Evolutionary conservation across 2,888 invertebrate genomes (phyloP).

Genomic region (Cosmopolites sordidus): DNA sequence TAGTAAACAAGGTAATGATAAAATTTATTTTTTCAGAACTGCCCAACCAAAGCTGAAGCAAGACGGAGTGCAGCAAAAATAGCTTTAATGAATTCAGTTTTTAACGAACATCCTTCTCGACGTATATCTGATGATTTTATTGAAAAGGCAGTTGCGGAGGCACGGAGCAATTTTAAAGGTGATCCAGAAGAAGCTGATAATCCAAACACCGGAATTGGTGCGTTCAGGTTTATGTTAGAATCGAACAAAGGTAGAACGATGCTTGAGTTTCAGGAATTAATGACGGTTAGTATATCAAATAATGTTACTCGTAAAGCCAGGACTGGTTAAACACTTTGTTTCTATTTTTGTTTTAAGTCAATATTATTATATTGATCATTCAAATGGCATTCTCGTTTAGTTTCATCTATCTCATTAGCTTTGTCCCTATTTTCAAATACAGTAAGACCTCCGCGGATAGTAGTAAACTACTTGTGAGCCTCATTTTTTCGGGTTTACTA

Average conservation of each 20-base stretch:
- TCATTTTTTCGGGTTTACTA: too few relatives aligned
- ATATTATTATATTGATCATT: too few relatives aligned
- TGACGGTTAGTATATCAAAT: slow-evolving; percentile 50
- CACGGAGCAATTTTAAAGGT: slow-evolving; percentile 79
- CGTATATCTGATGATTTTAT: slow-evolving; percentile 92
- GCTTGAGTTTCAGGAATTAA: slow-evolving; percentile 93
- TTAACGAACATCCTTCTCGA: slow-evolving; percentile 91
- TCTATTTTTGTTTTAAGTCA: too few relatives aligned
- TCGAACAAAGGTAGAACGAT: slow-evolving; percentile 88
- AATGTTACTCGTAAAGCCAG: too few relatives aligned
- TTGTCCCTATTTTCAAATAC: too few relatives aligned
- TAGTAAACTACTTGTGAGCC: too few relatives aligned
- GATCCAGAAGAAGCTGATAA: slow-evolving; percentile 58
- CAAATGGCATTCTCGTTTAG: too few relatives aligned
- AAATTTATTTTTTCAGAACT: slow-evolving; percentile 60
- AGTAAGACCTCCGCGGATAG: too few relatives aligned
- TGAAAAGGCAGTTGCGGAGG: slow-evolving; percentile 88
- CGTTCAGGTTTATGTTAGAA: slow-evolving; percentile 72
- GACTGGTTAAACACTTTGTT: too few relatives aligned
- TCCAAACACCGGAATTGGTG: slow-evolving; percentile 68
- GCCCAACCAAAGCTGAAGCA: slow-evolving; percentile 92
- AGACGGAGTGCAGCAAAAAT: slow-evolving; percentile 92
- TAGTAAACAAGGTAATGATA: too few relatives aligned
- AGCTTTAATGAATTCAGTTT: slow-evolving; percentile 94
- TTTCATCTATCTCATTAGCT: too few relatives aligned